phyloP scores from a whole-genome alignment of 2,888 invertebrate species.

The Clostera curtula region DNA sequence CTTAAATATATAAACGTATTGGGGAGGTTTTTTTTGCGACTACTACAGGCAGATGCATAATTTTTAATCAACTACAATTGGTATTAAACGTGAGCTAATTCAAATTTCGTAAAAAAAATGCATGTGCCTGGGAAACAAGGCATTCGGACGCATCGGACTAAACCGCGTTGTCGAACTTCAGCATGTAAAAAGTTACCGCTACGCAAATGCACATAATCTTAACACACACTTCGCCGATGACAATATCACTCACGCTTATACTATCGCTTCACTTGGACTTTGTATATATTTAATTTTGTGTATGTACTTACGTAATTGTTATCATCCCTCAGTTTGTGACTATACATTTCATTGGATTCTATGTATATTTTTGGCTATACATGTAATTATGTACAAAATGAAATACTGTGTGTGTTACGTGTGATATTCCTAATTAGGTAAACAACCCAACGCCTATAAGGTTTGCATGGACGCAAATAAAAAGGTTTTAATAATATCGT shows the following conservation, averaged over 20 bases:
- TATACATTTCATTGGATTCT: conserved; percentile 44
- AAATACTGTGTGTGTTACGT: too few species aligned
- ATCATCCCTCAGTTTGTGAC: conserved; percentile 26
- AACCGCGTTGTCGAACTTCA: conserved; percentile 31
- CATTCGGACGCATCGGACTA: conserved; percentile 29
- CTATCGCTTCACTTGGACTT: conserved; percentile 48
- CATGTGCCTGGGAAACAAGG: conserved; percentile 25
- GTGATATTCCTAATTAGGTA: too few species aligned
- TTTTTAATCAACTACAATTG: conserved; percentile 13
- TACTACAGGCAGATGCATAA: conserved; percentile 28
- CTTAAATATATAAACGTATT: conserved; percentile 22
- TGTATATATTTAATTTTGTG: conserved; percentile 44
- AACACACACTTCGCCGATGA: conserved; percentile 35
- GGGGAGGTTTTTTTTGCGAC: conserved; percentile 29
- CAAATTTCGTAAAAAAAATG: conserved; percentile 19
- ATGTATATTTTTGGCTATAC: conserved; percentile 5
- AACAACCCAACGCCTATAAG: too few species aligned
- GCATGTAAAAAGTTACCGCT: conserved; percentile 32
- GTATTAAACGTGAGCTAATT: conserved; percentile 4
- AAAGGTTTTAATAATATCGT: too few species aligned
- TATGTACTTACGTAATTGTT: conserved; percentile 21
- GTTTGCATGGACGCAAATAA: too few species aligned
- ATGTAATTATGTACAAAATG: conserved; percentile 1
- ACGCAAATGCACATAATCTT: conserved; percentile 36
- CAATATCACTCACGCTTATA: conserved; percentile 38